Base-by-base conservation (phyloP, 2,797 vertebrate species). In the Diplodus puntazzo region DNA sequence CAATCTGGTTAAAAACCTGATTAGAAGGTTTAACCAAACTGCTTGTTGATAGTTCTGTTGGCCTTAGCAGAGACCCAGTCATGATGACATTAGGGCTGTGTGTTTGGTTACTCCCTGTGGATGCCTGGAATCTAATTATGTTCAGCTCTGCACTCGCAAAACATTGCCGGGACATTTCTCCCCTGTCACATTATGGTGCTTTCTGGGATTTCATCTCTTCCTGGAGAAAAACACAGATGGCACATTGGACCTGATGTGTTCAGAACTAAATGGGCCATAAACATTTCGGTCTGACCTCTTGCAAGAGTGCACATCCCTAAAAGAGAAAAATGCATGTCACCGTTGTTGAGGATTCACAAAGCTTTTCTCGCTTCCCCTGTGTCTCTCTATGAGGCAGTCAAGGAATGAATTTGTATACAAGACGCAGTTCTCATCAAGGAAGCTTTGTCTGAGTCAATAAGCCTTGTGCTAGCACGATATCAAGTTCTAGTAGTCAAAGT, bases 201-300 rank as follows among this genome's bases (percentile, higher is more conserved):
- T 91, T 90, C 75, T 91, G 88, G 89, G 85, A 93, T 89, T 91
- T 89, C 70, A 80, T 87, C 77, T 91, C 72, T 83, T 88, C 70
- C 73, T 64, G 21, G 75, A 87, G 85, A 80, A 86, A 34, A 86
- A 92, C 92, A 93, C 92, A 94, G 92, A 94, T 91, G 94, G 88
- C 87, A 80, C 88, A 78, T 68, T 84, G 87, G 85, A 92, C 80
- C 75, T 70, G 77, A 91, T 90, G 88, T 92, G 87, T 89, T 93
- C 84, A 79, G 70, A 84, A 89, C 78, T 87, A 91, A 92, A 95
- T 92, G 91, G 87, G 77, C 93, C 92, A 82, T 94, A 88, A 94
- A 91, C 82, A 89, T 80, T 91, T 85, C 64, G 75, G 69, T 62
- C 81, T 90, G 88, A 90, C 82, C 88, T 86, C 79, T 75, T 86